Conservation (phyloP, 2,797 vertebrate species). For the Pangasius mekongensis region DNA sequence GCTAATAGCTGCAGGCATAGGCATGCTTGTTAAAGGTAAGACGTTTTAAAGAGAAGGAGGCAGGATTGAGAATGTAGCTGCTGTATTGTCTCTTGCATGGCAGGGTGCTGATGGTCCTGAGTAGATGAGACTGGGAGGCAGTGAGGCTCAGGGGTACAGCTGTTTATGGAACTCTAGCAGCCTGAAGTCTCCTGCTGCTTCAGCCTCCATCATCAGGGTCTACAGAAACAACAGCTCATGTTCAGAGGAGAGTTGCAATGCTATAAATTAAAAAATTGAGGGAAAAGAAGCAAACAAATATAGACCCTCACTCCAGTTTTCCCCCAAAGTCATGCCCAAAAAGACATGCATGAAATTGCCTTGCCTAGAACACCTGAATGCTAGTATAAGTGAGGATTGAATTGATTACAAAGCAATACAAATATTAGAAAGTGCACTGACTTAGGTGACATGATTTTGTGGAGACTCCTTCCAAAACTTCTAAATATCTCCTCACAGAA, state of each 20-base stretch:
- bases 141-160: conserved; percentile 67
- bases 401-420: background rate
- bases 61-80: background rate
- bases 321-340: background rate
- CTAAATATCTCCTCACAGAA: background rate
- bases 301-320: background rate
- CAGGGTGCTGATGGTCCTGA: conserved; percentile 27
- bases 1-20: background rate
- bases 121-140: conserved; percentile 6
- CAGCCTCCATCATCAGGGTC: conserved; percentile 84
- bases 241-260: background rate
- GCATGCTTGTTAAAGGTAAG: background rate
- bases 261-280: background rate
- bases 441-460: background rate
- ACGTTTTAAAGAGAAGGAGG: conserved; percentile 1
- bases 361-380: background rate
- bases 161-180: conserved; percentile 81
- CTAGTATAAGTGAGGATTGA: background rate
- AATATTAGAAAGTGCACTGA: background rate
- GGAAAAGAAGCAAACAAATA: background rate
- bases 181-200: conserved; percentile 79
- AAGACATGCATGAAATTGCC: background rate
- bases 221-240: conserved; percentile 56
- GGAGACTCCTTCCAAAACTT: background rate
- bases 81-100: conserved; percentile 6